Percentiles rank a stretch among this genome's conserved stretches.
phyloP scores from a whole-genome alignment of 2,797 vertebrate genomes.

The Chaetophractus vellerosus region DNA sequence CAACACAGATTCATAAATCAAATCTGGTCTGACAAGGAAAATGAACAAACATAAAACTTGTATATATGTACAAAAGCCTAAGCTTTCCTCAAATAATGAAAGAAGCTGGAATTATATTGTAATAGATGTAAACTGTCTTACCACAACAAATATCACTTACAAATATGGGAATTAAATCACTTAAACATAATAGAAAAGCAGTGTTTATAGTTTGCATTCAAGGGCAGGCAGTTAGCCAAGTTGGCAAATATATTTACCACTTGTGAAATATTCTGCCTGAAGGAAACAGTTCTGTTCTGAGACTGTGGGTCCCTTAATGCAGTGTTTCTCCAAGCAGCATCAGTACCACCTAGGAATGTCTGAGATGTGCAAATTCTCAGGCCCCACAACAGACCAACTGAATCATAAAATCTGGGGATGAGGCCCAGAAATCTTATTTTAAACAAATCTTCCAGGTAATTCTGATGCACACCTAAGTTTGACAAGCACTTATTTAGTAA shows the following conservation, averaged over 20 bases:
- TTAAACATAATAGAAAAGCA: conserved; percentile 52
- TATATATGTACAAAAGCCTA: not conserved
- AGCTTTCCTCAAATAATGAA: conserved; percentile 45
- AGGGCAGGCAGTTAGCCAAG: conserved; percentile 61
- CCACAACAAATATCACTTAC: conserved; percentile 69
- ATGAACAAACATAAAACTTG: conserved; percentile 67
- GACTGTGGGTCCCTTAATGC: not conserved
- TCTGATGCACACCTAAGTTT: not conserved
- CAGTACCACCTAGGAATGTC: not conserved
- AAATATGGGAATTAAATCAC: conserved; percentile 74
- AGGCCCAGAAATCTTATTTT: not conserved
- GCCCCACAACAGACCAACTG: not conserved
- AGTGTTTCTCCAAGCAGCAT: not conserved
- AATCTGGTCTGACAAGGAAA: conserved; percentile 69
- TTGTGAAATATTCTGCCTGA: conserved; percentile 18
- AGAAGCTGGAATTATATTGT: conserved; percentile 36
- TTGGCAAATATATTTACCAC: conserved; percentile 65
- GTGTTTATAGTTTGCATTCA: conserved; percentile 71
- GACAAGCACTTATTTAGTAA: not conserved
- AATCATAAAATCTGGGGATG: conserved; percentile 1
- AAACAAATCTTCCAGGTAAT: not conserved
- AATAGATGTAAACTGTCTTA: conserved; percentile 59
- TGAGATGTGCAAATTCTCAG: conserved; percentile 42
- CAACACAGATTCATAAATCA: conserved; percentile 70
- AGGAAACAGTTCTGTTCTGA: conserved; percentile 42